These are phyloP conservation scores for Columbina picui DNA, from an alignment of 2,113 vertebrate genomes.

Conservation along the genomic window DNA sequence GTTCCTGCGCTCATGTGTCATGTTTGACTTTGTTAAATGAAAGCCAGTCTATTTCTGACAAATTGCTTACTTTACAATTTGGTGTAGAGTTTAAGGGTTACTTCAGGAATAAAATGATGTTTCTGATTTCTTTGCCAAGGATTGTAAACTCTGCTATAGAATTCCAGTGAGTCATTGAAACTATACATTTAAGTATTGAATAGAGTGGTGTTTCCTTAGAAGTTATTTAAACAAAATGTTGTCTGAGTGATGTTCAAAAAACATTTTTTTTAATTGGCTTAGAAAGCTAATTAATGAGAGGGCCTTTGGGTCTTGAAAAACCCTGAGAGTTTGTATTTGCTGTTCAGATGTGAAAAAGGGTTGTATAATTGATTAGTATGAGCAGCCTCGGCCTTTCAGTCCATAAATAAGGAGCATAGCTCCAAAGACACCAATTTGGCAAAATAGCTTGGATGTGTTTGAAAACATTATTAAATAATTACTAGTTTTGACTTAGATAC, in stretches of 20 bases:
- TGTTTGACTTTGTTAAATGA: neutral
- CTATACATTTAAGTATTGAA: neutral
- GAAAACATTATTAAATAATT: neutral
- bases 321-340: neutral
- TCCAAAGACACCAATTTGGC: neutral
- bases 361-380: neutral
- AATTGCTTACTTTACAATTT: neutral
- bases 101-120: neutral
- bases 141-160: neutral
- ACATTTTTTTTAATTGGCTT: neutral
- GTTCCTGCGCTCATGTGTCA: neutral
- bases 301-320: slow-evolving; percentile 6
- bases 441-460: neutral
- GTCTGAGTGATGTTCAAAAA: neutral
- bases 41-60: neutral
- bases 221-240: neutral
- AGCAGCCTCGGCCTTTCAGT: neutral
- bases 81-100: neutral
- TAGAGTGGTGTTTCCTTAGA: neutral
- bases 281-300: slow-evolving; percentile 17
- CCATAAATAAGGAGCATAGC: neutral
- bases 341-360: slow-evolving; percentile 24
- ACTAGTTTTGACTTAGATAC: neutral
- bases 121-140: neutral
- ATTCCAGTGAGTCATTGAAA: neutral